phyloP scores from a whole-genome alignment of 2,888 invertebrate species.

The Pseudococcus viburni region DNA sequence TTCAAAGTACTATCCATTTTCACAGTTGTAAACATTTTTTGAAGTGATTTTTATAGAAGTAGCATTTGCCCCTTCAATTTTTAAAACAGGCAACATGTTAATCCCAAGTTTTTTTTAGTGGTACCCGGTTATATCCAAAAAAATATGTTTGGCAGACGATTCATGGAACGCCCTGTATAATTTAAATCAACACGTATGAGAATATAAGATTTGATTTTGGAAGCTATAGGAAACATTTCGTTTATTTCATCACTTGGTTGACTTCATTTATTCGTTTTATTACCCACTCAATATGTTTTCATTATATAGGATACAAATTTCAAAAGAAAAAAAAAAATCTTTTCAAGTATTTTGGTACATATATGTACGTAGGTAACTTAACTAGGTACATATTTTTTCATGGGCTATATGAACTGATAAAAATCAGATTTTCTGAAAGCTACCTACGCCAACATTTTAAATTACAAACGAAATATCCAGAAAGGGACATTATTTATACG shows the following conservation, averaged over 20 bases:
- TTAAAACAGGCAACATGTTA: no score
- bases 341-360: neutral
- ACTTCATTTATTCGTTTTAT: neutral
- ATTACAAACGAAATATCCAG: constrained; percentile 38
- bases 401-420: neutral
- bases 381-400: neutral
- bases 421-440: constrained; percentile 52
- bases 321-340: neutral
- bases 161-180: no score
- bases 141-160: no score
- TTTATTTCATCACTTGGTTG: neutral
- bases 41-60: no score
- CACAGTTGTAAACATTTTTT: no score
- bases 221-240: neutral
- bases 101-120: no score
- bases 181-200: neutral
- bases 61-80: no score
- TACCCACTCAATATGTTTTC: neutral
- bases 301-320: neutral
- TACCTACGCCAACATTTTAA: constrained; percentile 34
- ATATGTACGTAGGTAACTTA: neutral
- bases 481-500: constrained; percentile 50
- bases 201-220: neutral
- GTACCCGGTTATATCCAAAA: no score
- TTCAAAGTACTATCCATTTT: no score